Percentiles rank a stretch among this genome's conserved stretches.
These are phyloP conservation scores for Plutella xylostella DNA, from an alignment of 2,888 invertebrate genomes.

Conservation along the genomic window DNA sequence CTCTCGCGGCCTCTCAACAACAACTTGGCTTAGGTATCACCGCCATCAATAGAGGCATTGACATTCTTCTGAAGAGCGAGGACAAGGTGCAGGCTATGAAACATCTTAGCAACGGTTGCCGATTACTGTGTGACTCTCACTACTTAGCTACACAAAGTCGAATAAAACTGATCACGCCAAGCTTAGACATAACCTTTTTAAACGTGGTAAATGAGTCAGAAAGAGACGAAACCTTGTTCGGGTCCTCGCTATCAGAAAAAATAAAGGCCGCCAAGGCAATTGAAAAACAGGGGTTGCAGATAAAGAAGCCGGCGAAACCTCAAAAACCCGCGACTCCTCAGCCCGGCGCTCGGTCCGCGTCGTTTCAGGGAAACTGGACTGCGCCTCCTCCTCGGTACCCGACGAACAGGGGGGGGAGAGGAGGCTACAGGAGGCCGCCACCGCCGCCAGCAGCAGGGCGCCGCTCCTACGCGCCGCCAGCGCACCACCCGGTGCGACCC, in stretches of 20 bases:
- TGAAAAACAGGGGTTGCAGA: constrained; percentile 8
- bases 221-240: constrained; percentile 14
- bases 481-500: not conserved
- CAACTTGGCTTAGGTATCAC: constrained; percentile 14
- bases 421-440: not conserved
- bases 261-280: constrained; percentile 13
- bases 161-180: constrained; percentile 16
- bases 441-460: not conserved
- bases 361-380: too few relatives aligned
- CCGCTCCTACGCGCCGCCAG: not conserved
- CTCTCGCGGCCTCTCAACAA: constrained; percentile 6
- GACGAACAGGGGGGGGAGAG: constrained; percentile 16
- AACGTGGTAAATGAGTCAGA: constrained; percentile 14
- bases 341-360: too few relatives aligned
- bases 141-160: constrained; percentile 8
- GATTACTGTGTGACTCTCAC: constrained; percentile 16
- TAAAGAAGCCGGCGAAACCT: not conserved
- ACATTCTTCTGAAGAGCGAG: constrained; percentile 12
- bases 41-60: constrained; percentile 15
- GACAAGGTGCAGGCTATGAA: constrained; percentile 16
- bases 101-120: constrained; percentile 16
- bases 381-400: constrained; percentile 10
- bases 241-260: constrained; percentile 12
- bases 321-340: too few relatives aligned
- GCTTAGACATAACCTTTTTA: constrained; percentile 15